These are phyloP conservation scores for Sphyrna mokarran DNA, from an alignment of 2,113 vertebrate species.

Conservation along the genomic window DNA sequence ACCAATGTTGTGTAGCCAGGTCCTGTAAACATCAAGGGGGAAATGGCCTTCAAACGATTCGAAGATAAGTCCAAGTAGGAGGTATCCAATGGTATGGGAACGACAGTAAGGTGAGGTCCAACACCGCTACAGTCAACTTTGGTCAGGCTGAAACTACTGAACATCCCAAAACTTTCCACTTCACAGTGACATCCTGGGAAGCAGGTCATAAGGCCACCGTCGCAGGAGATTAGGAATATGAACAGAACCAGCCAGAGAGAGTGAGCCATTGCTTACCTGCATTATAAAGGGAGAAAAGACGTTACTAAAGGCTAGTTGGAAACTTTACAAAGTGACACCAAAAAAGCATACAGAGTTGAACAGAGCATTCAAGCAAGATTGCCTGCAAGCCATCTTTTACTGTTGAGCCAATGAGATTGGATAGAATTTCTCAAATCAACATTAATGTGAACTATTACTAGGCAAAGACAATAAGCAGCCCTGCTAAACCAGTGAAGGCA, in stretches of 20 bases:
- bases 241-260: not conserved
- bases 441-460: not conserved
- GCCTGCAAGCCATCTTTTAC: not conserved
- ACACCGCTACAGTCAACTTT: conserved; percentile 81
- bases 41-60: conserved; percentile 72
- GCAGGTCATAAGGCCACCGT: conserved; percentile 62
- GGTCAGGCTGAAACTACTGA: conserved; percentile 94
- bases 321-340: not conserved
- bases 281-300: conserved; percentile 39
- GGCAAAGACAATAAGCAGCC: not conserved
- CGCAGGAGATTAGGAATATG: not conserved
- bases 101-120: conserved; percentile 65
- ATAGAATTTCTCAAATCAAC: not conserved
- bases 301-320: not conserved
- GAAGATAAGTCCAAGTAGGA: conserved; percentile 83
- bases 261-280: not conserved
- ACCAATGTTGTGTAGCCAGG: conserved; percentile 92
- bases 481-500: not conserved
- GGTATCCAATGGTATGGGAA: conserved; percentile 87
- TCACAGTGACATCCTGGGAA: conserved; percentile 82
- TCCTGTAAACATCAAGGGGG: conserved; percentile 77
- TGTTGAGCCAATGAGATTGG: not conserved
- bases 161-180: conserved; percentile 89
- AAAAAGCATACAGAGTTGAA: not conserved
- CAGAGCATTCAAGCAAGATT: not conserved